phyloP scores from a whole-genome alignment of 2,113 vertebrate genomes.

The Gopherus flavomarginatus region DNA sequence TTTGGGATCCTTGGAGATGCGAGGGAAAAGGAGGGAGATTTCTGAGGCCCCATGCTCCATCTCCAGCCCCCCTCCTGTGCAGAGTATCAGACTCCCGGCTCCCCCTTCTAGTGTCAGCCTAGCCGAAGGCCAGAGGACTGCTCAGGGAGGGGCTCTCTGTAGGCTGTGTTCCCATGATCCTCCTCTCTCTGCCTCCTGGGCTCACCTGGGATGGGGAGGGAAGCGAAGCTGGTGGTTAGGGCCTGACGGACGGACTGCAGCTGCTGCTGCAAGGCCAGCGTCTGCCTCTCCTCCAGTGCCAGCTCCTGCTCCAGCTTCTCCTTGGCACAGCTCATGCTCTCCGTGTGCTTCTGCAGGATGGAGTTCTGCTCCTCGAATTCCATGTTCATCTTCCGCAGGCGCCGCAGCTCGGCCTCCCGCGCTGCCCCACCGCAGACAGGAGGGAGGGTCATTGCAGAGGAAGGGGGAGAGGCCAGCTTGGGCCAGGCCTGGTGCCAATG shows the following conservation, averaged over 20 bases:
- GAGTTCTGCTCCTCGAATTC: conserved; percentile 98
- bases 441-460: not conserved
- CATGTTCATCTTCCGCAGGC: conserved; percentile 94
- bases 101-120: too few species aligned
- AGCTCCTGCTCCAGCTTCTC: conserved; percentile 95
- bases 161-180: not conserved
- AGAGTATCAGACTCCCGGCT: not conserved
- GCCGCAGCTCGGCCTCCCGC: conserved; percentile 93
- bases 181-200: fast-evolving
- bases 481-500: not conserved
- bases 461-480: not conserved
- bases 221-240: conserved; percentile 88
- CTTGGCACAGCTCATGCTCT: conserved; percentile 95
- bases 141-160: fast-evolving
- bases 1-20: not conserved
- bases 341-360: conserved; percentile 94
- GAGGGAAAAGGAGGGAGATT: not conserved
- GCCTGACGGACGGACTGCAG: conserved; percentile 92
- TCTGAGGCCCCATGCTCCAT: too few species aligned
- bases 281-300: conserved; percentile 92
- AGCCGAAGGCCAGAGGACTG: not conserved
- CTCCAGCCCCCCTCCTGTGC: not conserved
- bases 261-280: conserved; percentile 92
- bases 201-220: conserved; percentile 93
- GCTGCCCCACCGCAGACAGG: conserved; percentile 72